Evolutionary conservation across 1,140 invertebrate genomes (phyloP), one percentile per base, ranked within the genome.

Genomic region (Bombus confusus): DNA sequence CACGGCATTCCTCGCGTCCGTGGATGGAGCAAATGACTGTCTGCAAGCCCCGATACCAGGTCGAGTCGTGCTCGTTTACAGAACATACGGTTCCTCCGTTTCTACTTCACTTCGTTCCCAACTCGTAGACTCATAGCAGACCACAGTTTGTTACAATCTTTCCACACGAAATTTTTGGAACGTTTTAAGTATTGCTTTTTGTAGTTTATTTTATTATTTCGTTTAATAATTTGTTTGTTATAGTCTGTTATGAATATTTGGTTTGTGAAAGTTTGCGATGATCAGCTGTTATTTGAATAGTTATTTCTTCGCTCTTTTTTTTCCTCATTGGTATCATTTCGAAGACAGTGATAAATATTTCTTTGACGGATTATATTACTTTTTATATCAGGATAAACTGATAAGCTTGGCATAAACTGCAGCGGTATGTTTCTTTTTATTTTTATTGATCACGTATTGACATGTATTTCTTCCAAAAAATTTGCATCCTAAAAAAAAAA

Each of bases 21-120:
- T 31, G 57, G 68, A 41, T n/a, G 18, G 68, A 81, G 68, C 25
- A 81, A 81, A 81, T 34, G 68, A 62, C 47, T 41, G 34, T 47
- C 43, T 52, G 43, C 22, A 69, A 9, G 34, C 43, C 1, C 13
- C n/a, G 79, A 81, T 62, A 37, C 31, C 43, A 28, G 43, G 28
- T n/a, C 39, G 52, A 31, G 31, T 73, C 39, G 39, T 28, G 52
- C 52, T 59, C 74, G 12, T 76, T 76, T 59, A 22, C 28, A 13
- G 28, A 47, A n/a, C 68, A n/a, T 13, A 28, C 37, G 22, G 31
- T n/a, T n/a, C 41, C n/a, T 31, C 13, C 12, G 3, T 43, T 37
- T n/a, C 8, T 73, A 13, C 10, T n/a, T 62, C n/a, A 12, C 59
- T 62, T 12, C 0, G 18, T 71, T 57, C 31, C 57, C 79, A 25